phyloP scores from a whole-genome alignment of 2,113 vertebrate species.

The Ahaetulla prasina region DNA sequence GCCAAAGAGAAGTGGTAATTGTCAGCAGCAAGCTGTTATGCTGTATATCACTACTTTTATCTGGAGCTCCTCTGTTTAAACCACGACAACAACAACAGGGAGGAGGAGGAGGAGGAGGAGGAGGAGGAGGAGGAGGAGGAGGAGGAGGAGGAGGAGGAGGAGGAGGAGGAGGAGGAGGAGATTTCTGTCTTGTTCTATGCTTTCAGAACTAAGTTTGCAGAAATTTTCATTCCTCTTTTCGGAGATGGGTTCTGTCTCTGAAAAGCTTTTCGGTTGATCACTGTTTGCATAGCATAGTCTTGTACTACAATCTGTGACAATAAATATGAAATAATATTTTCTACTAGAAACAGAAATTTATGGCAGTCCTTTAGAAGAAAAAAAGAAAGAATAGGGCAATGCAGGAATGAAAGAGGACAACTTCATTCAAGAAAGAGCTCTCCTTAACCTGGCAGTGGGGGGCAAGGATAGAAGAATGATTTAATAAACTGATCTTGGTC shows the following conservation, averaged over 20 bases:
- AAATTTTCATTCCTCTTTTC: neutral
- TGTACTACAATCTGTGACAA: neutral
- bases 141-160: neutral
- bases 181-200: neutral
- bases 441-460: neutral
- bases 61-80: neutral
- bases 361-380: neutral
- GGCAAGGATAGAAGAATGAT: neutral
- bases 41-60: neutral
- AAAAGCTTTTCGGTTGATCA: neutral
- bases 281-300: neutral
- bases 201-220: neutral
- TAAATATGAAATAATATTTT: slow-evolving; percentile 9
- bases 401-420: neutral
- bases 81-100: neutral
- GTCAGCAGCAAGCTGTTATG: neutral
- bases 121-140: neutral
- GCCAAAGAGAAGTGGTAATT: neutral
- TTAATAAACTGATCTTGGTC: neutral
- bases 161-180: neutral
- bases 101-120: neutral
- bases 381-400: neutral
- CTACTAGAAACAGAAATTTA: slow-evolving; percentile 5
- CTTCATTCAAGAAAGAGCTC: neutral
- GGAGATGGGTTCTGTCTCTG: neutral